Evolutionary conservation across 2,113 vertebrate genomes (phyloP).

Genomic region (Vireo altiloquus): DNA sequence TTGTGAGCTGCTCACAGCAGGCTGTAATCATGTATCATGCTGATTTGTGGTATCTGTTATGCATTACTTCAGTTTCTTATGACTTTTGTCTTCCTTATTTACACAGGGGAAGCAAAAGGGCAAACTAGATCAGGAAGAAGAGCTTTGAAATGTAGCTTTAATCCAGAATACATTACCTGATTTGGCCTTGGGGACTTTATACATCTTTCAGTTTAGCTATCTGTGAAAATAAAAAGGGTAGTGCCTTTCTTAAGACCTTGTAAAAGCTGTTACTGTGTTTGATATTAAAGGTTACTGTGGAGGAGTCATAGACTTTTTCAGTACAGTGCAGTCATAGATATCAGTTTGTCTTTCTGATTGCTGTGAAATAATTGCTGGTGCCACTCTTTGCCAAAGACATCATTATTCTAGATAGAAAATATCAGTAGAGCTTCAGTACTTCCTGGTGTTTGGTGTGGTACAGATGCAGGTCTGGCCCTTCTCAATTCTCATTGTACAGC

Average conservation of each 20-base stretch:
- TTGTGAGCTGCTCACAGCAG: constrained; percentile 13
- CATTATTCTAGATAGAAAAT: constrained; percentile 26
- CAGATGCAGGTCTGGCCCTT: background rate
- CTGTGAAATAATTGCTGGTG: constrained; percentile 5
- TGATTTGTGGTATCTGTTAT: constrained; percentile 36
- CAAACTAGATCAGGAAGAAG: background rate
- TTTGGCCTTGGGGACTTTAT: background rate
- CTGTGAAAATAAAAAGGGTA: background rate
- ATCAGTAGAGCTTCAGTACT: background rate
- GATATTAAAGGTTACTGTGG: background rate
- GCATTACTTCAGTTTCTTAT: constrained; percentile 30
- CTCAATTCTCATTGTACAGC: background rate
- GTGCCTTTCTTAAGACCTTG: background rate
- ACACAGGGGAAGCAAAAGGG: background rate
- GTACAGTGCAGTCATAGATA: background rate
- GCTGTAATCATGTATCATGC: constrained; percentile 15
- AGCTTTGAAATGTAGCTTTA: background rate
- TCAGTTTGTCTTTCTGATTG: background rate
- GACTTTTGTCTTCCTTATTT: constrained; percentile 29
- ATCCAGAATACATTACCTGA: background rate
- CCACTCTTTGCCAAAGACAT: background rate
- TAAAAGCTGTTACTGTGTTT: constrained; percentile 12
- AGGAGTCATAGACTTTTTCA: background rate
- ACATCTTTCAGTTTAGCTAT: background rate
- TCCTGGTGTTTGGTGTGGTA: background rate